A percentile compares a stretch with the other conserved stretches of the same genome.
phyloP scores from a whole-genome alignment of 1,140 invertebrate genomes.

The Pseudoatta argentina region DNA sequence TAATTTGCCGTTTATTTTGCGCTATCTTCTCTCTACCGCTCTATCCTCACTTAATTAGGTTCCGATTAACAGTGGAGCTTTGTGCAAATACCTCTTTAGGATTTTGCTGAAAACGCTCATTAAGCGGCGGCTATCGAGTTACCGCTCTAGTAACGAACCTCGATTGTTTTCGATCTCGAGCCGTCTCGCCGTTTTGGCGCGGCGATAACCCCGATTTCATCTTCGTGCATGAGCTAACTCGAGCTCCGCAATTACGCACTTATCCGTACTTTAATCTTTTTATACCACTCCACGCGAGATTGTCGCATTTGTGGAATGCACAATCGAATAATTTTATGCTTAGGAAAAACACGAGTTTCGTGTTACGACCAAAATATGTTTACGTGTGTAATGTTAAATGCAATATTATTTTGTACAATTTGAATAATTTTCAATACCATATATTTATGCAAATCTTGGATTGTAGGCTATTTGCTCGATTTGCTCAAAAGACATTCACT shows the following conservation, averaged over 20 bases:
- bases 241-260: conserved; percentile 33
- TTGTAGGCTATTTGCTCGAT: background rate
- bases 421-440: background rate
- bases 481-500: background rate
- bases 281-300: background rate
- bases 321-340: background rate
- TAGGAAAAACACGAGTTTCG: background rate
- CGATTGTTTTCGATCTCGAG: conserved; percentile 74
- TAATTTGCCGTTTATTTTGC: conserved; percentile 70
- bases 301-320: background rate
- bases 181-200: conserved; percentile 44
- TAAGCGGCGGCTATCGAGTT: conserved; percentile 73
- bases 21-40: conserved; percentile 15
- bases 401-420: too few species aligned
- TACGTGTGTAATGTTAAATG: background rate
- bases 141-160: conserved; percentile 72
- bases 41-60: conserved; percentile 73
- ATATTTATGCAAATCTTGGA: background rate
- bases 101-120: conserved; percentile 73
- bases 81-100: conserved; percentile 74
- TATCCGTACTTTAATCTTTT: conserved; percentile 39
- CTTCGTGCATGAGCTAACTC: conserved; percentile 22
- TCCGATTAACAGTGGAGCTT: conserved; percentile 74
- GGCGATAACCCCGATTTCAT: conserved; percentile 41
- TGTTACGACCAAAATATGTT: background rate